Conservation (phyloP, 2,113 vertebrate species). For the Eudyptes chrysolophus region DNA sequence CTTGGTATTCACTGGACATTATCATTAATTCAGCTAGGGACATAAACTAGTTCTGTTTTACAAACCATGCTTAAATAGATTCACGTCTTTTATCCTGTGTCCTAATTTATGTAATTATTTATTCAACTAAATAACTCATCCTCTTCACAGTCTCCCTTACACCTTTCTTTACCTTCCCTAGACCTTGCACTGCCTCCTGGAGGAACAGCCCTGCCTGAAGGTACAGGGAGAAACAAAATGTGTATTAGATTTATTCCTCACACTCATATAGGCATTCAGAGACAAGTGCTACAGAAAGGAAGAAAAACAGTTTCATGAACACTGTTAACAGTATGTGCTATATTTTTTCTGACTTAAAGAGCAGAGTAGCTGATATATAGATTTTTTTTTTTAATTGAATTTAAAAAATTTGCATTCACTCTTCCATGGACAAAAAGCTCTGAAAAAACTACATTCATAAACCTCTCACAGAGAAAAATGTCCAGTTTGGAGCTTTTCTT, state of each 20-base stretch:
- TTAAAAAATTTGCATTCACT: background rate
- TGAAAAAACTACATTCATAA: background rate
- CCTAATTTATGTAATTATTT: slow-evolving; percentile 30
- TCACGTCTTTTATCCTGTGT: background rate
- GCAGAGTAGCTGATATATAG: background rate
- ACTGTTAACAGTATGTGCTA: background rate
- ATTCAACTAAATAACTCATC: background rate
- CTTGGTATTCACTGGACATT: background rate
- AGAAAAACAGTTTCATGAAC: background rate
- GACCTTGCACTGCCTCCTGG: background rate
- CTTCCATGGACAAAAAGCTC: background rate
- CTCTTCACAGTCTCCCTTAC: background rate
- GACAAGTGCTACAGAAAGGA: fast-evolving
- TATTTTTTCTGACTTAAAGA: background rate
- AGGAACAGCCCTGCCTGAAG: background rate
- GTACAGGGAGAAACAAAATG: background rate
- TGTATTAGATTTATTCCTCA: background rate
- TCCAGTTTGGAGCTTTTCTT: background rate
- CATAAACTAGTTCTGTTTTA: background rate
- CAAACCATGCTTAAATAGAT: background rate
- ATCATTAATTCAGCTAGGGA: background rate
- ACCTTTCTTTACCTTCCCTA: background rate
- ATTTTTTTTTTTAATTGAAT: background rate
- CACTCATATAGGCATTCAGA: background rate
- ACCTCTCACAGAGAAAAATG: background rate